Percentiles rank a stretch among this genome's conserved stretches.
Conservation (phyloP, 2,888 invertebrate species). For the Fabriciana adippe region DNA sequence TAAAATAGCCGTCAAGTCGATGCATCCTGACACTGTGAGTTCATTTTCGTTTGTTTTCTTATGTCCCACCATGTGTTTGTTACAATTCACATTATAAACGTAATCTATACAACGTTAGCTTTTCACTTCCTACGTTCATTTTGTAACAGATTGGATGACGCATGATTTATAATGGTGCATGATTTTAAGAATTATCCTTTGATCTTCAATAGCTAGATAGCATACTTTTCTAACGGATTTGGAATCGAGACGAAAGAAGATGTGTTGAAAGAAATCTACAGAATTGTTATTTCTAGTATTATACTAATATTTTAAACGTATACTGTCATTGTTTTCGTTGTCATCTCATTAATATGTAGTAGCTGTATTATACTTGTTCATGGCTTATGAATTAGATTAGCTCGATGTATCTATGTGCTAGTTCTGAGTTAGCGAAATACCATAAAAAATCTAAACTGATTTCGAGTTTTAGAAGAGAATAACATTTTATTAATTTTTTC, state of each 20-base stretch:
- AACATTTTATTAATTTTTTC: no score
- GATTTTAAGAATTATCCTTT: constrained; percentile 15
- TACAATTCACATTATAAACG: constrained; percentile 24
- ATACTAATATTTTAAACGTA: neutral
- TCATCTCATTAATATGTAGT: constrained; percentile 21
- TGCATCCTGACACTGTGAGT: constrained; percentile 53
- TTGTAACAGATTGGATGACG: constrained; percentile 23
- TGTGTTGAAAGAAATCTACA: constrained; percentile 8
- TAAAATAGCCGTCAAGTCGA: constrained; percentile 60
- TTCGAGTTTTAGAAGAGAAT: no score
- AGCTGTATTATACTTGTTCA: constrained; percentile 12
- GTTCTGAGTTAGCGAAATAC: neutral
- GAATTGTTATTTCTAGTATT: constrained; percentile 1
- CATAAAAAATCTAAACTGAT: no score
- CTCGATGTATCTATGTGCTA: neutral
- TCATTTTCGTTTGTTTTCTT: constrained; percentile 37
- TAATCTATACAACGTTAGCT: constrained; percentile 19
- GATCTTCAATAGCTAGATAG: constrained; percentile 5
- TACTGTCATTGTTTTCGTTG: constrained; percentile 4
- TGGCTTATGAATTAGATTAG: constrained; percentile 13
- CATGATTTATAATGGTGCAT: constrained; percentile 16
- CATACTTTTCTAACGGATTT: neutral
- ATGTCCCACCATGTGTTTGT: constrained; percentile 31
- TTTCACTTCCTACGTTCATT: constrained; percentile 28
- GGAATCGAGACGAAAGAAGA: neutral